Conservation (phyloP, 1,140 invertebrate genomes). For the Teleogryllus occipitalis region DNA sequence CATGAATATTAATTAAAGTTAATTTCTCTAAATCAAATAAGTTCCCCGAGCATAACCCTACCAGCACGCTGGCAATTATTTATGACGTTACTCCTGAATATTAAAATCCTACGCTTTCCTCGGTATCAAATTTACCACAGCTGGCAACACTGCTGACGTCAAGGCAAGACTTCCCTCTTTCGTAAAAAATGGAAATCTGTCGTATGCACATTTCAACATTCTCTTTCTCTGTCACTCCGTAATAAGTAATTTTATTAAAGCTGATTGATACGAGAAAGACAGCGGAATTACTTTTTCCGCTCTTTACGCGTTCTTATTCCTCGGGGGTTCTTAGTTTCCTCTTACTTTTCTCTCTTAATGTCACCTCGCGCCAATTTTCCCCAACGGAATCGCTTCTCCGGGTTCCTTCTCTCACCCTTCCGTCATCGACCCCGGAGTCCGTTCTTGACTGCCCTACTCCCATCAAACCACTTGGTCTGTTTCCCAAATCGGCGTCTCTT, state of each 20-base stretch:
- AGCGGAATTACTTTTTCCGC: neutral
- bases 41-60: too few relatives aligned
- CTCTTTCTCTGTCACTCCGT: neutral
- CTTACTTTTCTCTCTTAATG: neutral
- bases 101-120: neutral
- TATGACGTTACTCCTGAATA: too few relatives aligned
- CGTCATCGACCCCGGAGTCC: too few relatives aligned
- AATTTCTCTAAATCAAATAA: neutral
- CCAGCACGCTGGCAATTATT: too few relatives aligned
- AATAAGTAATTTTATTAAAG: slow-evolving; percentile 6
- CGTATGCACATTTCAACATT: neutral
- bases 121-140: neutral
- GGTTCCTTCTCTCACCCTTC: too few relatives aligned
- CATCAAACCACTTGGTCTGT: too few relatives aligned
- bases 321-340: neutral
- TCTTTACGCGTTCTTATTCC: neutral
- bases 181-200: slow-evolving; percentile 1
- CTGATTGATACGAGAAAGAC: slow-evolving; percentile 4
- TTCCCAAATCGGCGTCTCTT: too few relatives aligned
- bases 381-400: too few relatives aligned
- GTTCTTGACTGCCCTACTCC: too few relatives aligned
- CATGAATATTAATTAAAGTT: neutral
- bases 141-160: neutral
- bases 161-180: neutral
- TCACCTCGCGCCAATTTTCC: too few relatives aligned